Percentiles rank a stretch among this genome's conserved stretches.
Evolutionary conservation across 2,113 vertebrate genomes (phyloP).

Genomic region (Embiotoca jacksoni): DNA sequence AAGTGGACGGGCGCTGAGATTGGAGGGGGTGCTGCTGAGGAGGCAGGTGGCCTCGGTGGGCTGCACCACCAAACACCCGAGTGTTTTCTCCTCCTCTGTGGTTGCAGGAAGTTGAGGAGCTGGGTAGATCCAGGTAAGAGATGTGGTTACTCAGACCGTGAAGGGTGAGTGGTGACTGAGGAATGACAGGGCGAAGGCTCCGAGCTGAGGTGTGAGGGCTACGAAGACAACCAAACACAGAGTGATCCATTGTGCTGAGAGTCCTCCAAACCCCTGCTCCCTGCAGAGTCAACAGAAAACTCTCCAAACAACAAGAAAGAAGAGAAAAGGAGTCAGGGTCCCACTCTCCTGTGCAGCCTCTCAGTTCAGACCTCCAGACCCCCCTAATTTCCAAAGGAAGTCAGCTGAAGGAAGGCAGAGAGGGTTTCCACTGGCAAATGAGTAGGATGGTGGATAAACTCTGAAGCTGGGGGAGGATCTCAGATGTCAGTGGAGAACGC

Average conservation of each 20-base stretch:
- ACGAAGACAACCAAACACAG: conserved; percentile 93
- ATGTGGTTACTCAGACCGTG: conserved; percentile 91
- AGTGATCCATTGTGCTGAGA: conserved; percentile 93
- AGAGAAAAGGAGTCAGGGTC: conserved; percentile 24
- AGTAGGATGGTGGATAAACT: conserved; percentile 76
- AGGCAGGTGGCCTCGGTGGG: conserved; percentile 83
- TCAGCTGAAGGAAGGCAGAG: conserved; percentile 55
- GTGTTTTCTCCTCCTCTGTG: conserved; percentile 90
- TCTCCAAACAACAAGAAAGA: conserved; percentile 11
- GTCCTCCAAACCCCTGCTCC: conserved; percentile 55
- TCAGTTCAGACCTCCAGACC: conserved; percentile 70
- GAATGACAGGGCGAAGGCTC: conserved; percentile 89
- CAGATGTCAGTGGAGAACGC: conserved; percentile 86
- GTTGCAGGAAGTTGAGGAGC: conserved; percentile 87
- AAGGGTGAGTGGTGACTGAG: conserved; percentile 89
- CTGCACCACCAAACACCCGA: conserved; percentile 85
- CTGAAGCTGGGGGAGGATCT: conserved; percentile 83
- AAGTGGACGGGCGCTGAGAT: conserved; percentile 86
- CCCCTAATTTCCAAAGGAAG: conserved; percentile 76
- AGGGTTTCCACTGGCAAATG: neutral
- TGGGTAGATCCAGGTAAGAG: conserved; percentile 91
- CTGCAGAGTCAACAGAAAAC: conserved; percentile 6
- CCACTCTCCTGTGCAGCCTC: conserved; percentile 39
- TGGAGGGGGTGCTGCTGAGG: conserved; percentile 76
- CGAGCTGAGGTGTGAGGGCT: conserved; percentile 90